Conservation (phyloP, 1,140 invertebrate species). For the Meloidogyne floridensis region DNA sequence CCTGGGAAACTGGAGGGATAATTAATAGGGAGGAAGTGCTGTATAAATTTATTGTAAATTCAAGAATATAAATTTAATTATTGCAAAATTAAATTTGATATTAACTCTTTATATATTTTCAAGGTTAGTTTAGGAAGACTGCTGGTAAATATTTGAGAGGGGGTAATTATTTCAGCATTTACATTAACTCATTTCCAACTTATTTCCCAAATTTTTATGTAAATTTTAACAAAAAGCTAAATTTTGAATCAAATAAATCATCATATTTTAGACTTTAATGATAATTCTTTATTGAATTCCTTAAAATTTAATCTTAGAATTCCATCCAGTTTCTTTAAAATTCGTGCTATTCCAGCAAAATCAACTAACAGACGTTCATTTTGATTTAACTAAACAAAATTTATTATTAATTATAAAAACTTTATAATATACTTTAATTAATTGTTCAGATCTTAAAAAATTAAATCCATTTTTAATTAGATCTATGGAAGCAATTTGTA, state of each 20-base stretch:
- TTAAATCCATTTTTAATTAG: slow-evolving; percentile 22
- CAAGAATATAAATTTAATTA: no score
- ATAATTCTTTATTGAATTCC: not conserved
- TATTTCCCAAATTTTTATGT: not conserved
- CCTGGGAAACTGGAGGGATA: no score
- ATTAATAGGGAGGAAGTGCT: no score
- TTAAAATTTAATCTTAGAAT: not conserved
- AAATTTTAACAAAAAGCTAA: not conserved
- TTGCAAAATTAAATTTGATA: no score
- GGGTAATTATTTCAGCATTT: no score
- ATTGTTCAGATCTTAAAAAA: not conserved
- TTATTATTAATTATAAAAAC: not conserved
- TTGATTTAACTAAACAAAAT: not conserved
- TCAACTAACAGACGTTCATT: not conserved
- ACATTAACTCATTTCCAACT: no score
- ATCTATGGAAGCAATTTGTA: slow-evolving; percentile 24
- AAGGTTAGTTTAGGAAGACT: no score
- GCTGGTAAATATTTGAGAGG: no score
- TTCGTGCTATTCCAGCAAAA: slow-evolving; percentile 9
- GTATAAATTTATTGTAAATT: no score
- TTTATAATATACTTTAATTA: not conserved
- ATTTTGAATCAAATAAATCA: not conserved
- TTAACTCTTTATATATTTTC: no score
- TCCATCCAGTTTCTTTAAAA: not conserved
- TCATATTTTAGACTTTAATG: not conserved